A percentile compares a stretch with the other conserved stretches of the same genome.
Evolutionary conservation across 1,140 invertebrate species (phyloP).

Genomic region (Onthophagus taurus): DNA sequence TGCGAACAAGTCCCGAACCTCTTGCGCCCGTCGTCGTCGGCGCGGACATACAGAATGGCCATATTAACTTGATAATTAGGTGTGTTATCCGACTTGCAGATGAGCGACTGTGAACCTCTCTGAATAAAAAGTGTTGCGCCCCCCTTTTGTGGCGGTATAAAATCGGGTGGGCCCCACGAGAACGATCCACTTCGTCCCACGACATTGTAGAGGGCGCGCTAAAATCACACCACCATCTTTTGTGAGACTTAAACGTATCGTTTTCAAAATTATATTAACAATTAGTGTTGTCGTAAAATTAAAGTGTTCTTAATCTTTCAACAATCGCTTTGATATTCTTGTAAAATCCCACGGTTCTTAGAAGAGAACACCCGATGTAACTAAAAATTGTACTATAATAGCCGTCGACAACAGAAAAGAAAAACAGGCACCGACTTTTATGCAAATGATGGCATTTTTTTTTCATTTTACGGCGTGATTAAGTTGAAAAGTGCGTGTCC

Average conservation of each 20-base stretch:
- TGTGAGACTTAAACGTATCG: too few species aligned
- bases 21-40: too few species aligned
- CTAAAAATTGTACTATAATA: constrained; percentile 24
- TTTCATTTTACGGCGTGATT: constrained; percentile 32
- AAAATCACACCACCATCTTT: too few species aligned
- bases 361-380: too few species aligned
- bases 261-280: too few species aligned
- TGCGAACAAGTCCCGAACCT: constrained; percentile 33
- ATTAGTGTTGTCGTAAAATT: too few species aligned
- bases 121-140: constrained; percentile 40
- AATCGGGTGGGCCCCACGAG: constrained; percentile 36
- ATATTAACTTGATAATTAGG: constrained; percentile 86
- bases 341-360: too few species aligned
- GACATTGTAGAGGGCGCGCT: too few species aligned
- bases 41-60: constrained; percentile 53
- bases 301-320: too few species aligned
- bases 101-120: constrained; percentile 50
- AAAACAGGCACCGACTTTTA: constrained; percentile 27
- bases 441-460: constrained; percentile 31
- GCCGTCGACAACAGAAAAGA: constrained; percentile 27
- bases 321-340: too few species aligned
- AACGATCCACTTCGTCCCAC: too few species aligned
- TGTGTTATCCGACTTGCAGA: constrained; percentile 83
- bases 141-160: constrained; percentile 37
- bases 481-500: constrained; percentile 33